Conservation (phyloP, 1,140 invertebrate species). For the Caenorhabditis inopinata region DNA sequence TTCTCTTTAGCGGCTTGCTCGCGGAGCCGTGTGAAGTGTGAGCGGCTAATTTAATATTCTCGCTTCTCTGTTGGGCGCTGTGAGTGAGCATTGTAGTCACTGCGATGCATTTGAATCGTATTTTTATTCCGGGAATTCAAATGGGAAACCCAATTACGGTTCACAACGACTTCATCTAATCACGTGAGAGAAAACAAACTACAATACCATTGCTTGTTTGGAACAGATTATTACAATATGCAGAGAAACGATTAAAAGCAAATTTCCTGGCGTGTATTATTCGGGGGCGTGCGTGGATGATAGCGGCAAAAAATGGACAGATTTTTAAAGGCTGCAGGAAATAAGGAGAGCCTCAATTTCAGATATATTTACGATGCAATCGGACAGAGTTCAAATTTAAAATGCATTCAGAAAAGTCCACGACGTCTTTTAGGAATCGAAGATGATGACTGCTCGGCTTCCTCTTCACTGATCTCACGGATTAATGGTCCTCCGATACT, state of each 20-base stretch:
- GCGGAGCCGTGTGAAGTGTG: not conserved
- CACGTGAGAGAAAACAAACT: not conserved
- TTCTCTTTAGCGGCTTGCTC: too few relatives aligned
- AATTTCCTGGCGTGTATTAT: not conserved
- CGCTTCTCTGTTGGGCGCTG: not conserved
- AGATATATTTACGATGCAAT: not conserved
- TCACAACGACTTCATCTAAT: constrained; percentile 31
- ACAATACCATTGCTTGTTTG: not conserved
- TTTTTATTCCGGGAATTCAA: not conserved
- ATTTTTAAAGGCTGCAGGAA: too few relatives aligned
- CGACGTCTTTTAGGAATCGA: constrained; percentile 13
- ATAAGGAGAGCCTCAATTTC: not conserved
- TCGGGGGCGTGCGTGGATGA: not conserved
- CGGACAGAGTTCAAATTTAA: too few relatives aligned
- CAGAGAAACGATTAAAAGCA: not conserved
- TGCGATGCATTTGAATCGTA: too few relatives aligned
- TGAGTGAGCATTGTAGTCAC: too few relatives aligned
- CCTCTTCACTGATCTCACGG: constrained; percentile 6
- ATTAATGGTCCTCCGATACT: not conserved
- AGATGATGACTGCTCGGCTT: not conserved
- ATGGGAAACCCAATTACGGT: not conserved
- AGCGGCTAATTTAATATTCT: constrained; percentile 29
- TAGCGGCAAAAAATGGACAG: not conserved
- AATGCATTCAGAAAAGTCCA: not conserved
- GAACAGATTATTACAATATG: not conserved